Evolutionary conservation across 2,888 invertebrate species (phyloP), one percentile per base, ranked within the genome.

Genomic region (Tenthredo scrophulariae): DNA sequence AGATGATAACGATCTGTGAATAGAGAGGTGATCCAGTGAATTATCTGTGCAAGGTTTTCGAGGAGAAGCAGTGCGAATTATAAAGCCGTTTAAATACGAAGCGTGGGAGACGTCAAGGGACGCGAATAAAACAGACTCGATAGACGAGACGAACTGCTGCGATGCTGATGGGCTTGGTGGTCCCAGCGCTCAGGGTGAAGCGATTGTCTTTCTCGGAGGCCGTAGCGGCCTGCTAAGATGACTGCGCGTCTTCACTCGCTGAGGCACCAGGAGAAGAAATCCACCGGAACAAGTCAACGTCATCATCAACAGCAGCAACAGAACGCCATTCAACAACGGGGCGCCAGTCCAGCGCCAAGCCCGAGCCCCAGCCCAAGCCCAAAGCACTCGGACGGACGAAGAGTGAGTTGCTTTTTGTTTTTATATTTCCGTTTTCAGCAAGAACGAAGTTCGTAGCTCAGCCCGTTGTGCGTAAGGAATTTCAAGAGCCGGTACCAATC

Each of bases 171-270:
- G 89, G 87, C 91, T 92, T 91, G 86, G 89, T 90, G 79, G 86
- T 89, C 86, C 87, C 89, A 88, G 88, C 90, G 90, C 87, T 89
- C 88, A 90, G 91, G 91, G 92, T 91, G 92, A 90, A 89, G 89
- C 88, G 89, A 89, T 86, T 88, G 85, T 84, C 86, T 82, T 87
- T 86, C 72, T 86, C 87, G 87, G 89, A 90, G 92, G 92, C 91
- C 91, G 89, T 87, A 86, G 87, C 88, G 93, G 91, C 93, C 92
- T 91, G 90, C 88, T 93, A 93, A 93, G 87, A 93, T 93, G 93
- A 93, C 93, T 89, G 93, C 93, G 88, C 93, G 93, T 91, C 91
- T 93, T 86, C 92, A 93, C 90, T 92, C 93, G 89, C 91, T 92
- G 88, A 92, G 92, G 89, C 93, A 93, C 88, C 93, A 92, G 90